phyloP scores from a whole-genome alignment of 2,888 invertebrate species.

The Acanthosepion esculentum region DNA sequence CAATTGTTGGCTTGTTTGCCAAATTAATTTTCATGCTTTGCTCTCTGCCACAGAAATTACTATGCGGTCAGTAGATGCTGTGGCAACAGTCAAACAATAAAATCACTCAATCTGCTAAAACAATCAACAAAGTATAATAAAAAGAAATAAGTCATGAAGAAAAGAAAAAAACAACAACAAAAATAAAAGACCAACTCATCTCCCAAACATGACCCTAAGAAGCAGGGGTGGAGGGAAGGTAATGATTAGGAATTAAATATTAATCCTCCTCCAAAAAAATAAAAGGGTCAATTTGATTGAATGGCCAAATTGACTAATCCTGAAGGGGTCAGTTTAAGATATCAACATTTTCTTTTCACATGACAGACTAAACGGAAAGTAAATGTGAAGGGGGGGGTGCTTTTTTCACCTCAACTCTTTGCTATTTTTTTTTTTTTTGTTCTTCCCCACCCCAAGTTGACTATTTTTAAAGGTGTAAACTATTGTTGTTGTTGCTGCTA shows the following conservation, averaged over 20 bases:
- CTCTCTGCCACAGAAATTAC: background rate
- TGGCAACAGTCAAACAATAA: background rate
- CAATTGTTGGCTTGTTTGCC: background rate
- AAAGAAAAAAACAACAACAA: too few relatives aligned
- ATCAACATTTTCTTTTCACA: background rate
- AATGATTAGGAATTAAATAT: too few relatives aligned
- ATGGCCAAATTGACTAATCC: background rate
- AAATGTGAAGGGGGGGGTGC: too few relatives aligned
- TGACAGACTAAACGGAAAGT: background rate
- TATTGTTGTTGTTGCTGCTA: background rate
- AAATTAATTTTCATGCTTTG: background rate
- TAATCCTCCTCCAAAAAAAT: too few relatives aligned
- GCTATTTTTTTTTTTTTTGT: too few relatives aligned
- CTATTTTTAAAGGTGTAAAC: too few relatives aligned
- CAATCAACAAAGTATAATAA: background rate
- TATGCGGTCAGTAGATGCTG: background rate
- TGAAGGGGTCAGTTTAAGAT: background rate
- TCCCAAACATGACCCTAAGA: too few relatives aligned
- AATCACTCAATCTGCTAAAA: background rate
- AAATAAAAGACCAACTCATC: too few relatives aligned
- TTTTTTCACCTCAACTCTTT: too few relatives aligned
- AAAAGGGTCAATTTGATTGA: conserved; percentile 6
- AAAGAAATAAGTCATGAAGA: background rate
- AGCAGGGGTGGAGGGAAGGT: too few relatives aligned
- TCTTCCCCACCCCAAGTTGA: too few relatives aligned